Conservation (phyloP, 1,140 invertebrate genomes). For the Sitobion miscanthi region DNA sequence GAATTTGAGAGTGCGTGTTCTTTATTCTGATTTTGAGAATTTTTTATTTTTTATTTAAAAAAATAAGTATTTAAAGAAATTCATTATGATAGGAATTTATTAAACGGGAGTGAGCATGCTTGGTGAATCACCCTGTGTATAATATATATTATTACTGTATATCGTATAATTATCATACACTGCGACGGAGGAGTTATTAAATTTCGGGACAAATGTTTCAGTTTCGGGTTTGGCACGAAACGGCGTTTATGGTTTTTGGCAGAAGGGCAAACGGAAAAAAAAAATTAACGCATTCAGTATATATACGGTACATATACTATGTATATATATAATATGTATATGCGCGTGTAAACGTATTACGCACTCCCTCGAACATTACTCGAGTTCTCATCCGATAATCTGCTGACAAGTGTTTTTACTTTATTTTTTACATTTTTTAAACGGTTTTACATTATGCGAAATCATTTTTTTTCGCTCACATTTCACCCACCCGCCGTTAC, state of each 20-base stretch:
- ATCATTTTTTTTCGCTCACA: not conserved
- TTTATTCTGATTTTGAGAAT: too few relatives aligned
- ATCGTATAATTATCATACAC: not conserved
- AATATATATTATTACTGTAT: not conserved
- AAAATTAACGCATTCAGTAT: not conserved
- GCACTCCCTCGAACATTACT: not conserved
- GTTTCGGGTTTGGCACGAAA: conserved; percentile 17
- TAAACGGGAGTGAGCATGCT: too few relatives aligned
- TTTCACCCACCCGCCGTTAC: not conserved
- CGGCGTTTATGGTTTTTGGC: conserved; percentile 20
- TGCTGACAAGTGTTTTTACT: conserved; percentile 50
- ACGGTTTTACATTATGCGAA: conserved; percentile 26
- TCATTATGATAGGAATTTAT: too few relatives aligned
- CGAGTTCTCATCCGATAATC: conserved; percentile 48
- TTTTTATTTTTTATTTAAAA: too few relatives aligned
- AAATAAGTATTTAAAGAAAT: too few relatives aligned
- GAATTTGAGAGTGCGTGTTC: too few relatives aligned
- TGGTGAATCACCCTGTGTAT: too few relatives aligned
- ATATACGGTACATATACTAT: too few relatives aligned
- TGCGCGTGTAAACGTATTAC: not conserved
- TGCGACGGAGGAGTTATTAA: not conserved
- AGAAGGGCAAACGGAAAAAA: not conserved
- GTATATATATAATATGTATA: not conserved
- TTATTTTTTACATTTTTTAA: conserved; percentile 35
- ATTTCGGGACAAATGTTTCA: conserved; percentile 40